Conservation (phyloP, 35 echinoderm and acorn worm species). For the Hemicentrotus pulcherrimus region DNA sequence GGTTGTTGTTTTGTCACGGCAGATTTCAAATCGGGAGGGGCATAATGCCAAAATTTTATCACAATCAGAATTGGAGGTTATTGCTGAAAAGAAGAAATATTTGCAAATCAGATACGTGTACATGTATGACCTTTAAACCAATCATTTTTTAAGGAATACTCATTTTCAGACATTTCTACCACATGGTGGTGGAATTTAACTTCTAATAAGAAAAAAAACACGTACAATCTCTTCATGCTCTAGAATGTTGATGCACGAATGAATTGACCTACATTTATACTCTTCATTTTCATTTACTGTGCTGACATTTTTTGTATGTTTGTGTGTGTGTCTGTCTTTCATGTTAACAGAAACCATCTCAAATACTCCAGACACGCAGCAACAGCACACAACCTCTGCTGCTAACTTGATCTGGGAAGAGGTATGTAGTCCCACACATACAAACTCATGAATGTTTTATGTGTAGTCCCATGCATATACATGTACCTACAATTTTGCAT, state of each 20-base stretch:
- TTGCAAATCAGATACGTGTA: not conserved
- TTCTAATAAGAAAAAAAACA: not conserved
- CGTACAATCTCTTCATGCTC: not conserved
- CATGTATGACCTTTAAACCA: not conserved
- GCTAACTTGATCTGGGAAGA: slow-evolving; percentile 46
- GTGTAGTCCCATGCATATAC: not conserved
- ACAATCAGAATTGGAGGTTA: too few relatives aligned
- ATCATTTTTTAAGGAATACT: not conserved
- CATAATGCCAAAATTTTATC: too few relatives aligned
- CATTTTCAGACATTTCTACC: too few relatives aligned
- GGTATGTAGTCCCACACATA: slow-evolving; percentile 37
- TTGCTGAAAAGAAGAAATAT: not conserved
- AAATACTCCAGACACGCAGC: not conserved
- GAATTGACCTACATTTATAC: not conserved
- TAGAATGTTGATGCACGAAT: not conserved
- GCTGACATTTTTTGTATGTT: not conserved
- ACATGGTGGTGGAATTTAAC: not conserved
- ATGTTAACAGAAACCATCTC: slow-evolving; percentile 36
- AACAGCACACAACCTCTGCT: slow-evolving; percentile 42
- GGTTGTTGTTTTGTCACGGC: too few relatives aligned
- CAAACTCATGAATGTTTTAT: not conserved
- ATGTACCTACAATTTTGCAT: too few relatives aligned
- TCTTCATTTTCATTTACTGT: slow-evolving; percentile 8
- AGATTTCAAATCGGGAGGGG: too few relatives aligned
- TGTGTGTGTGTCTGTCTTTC: slow-evolving; percentile 40